Conservation (phyloP, 2,888 invertebrate species). For the Euspilapteryx auroguttella region DNA sequence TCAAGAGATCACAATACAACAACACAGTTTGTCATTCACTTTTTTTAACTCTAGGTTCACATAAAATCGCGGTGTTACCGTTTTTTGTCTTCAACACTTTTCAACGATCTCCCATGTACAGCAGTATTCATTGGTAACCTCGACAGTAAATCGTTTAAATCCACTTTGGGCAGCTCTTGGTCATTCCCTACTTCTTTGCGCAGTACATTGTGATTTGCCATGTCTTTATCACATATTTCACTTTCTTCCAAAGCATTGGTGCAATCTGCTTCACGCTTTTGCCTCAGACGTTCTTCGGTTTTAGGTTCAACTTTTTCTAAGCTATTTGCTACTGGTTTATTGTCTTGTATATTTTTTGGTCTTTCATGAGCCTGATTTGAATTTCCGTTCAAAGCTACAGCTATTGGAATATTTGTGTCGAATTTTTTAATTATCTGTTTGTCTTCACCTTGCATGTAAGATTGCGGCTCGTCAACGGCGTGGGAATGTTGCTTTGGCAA, state of each 20-base stretch:
- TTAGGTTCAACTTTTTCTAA: too few relatives aligned
- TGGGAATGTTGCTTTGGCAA: constrained; percentile 18
- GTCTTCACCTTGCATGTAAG: constrained; percentile 38
- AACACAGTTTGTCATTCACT: too few relatives aligned
- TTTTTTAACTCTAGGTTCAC: too few relatives aligned
- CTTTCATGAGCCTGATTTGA: constrained; percentile 7
- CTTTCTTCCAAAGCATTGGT: constrained; percentile 23
- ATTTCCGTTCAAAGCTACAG: constrained; percentile 20
- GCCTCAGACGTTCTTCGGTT: constrained; percentile 14
- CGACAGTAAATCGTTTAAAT: constrained; percentile 20
- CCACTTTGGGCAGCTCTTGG: constrained; percentile 19
- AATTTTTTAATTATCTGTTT: constrained; percentile 11
- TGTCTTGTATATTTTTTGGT: constrained; percentile 5
- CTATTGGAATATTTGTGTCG: constrained; percentile 9
- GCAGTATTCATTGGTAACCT: constrained; percentile 19
- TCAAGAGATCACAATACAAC: too few relatives aligned
- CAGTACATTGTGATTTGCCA: constrained; percentile 9
- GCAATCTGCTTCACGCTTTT: constrained; percentile 38
- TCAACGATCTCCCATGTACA: constrained; percentile 30
- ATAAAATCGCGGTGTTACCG: too few relatives aligned
- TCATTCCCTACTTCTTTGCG: too few relatives aligned
- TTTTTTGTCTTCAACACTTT: constrained; percentile 22
- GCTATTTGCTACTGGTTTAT: constrained; percentile 1
- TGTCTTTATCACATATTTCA: constrained; percentile 21
- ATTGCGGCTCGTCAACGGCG: constrained; percentile 36